Percentiles rank a stretch among this genome's conserved stretches.
phyloP scores from a whole-genome alignment of 2,888 invertebrate species.

The Eristalinus sepulchralis region DNA sequence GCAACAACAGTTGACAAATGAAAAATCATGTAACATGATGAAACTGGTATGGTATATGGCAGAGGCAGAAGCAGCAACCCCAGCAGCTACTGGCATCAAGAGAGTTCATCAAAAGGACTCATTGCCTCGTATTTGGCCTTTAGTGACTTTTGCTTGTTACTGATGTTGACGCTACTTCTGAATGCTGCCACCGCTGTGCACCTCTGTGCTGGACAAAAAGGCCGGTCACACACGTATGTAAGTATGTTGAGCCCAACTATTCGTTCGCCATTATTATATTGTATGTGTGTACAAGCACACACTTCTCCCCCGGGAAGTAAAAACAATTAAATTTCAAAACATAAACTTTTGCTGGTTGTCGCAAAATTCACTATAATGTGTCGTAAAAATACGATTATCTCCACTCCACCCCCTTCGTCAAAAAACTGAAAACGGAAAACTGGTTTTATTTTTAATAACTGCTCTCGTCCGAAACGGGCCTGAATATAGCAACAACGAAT shows the following conservation, averaged over 20 bases:
- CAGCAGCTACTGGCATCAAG: conserved; percentile 28
- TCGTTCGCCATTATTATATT: conserved; percentile 50
- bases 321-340: conserved; percentile 70
- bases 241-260: conserved; percentile 14
- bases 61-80: conserved; percentile 1
- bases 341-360: conserved; percentile 69
- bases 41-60: not conserved
- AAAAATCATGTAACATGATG: conserved; percentile 59
- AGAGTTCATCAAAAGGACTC: conserved; percentile 64
- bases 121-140: conserved; percentile 59
- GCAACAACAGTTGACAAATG: conserved; percentile 66
- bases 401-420: conserved; percentile 51
- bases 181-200: conserved; percentile 36
- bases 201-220: conserved; percentile 38
- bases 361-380: conserved; percentile 69
- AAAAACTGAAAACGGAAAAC: conserved; percentile 55
- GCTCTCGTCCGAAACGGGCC: conserved; percentile 46
- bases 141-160: conserved; percentile 61
- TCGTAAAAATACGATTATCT: conserved; percentile 71
- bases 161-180: conserved; percentile 57
- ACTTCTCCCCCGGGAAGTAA: conserved; percentile 61
- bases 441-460: conserved; percentile 67
- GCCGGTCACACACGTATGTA: conserved; percentile 23
- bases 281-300: not conserved
- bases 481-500: conserved; percentile 10